phyloP scores from a whole-genome alignment of 2,797 vertebrate genomes.

The Poeciliopsis presidionis region DNA sequence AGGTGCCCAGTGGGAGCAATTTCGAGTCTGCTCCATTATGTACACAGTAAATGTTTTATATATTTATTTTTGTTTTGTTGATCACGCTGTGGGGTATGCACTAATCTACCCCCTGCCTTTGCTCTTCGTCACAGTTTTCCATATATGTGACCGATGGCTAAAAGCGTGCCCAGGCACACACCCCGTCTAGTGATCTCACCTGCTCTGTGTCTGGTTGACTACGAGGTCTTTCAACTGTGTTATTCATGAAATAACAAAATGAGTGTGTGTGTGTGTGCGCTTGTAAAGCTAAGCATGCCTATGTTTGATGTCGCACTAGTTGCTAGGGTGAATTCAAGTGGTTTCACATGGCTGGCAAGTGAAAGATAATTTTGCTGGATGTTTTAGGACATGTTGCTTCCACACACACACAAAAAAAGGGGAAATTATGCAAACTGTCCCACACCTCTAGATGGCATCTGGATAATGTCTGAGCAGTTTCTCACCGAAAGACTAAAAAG shows the following conservation, averaged over 20 bases:
- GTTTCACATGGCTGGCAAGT: slow-evolving; percentile 52
- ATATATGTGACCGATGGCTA: slow-evolving; percentile 27
- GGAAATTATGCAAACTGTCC: slow-evolving; percentile 18
- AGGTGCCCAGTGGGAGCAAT: slow-evolving; percentile 35
- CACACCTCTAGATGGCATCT: slow-evolving; percentile 24
- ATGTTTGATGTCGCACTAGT: slow-evolving; percentile 24
- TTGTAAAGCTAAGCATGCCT: slow-evolving; percentile 22
- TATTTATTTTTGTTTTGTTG: slow-evolving; percentile 40
- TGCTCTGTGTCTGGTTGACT: slow-evolving; percentile 50
- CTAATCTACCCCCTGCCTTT: slow-evolving; percentile 69
- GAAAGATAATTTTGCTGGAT: slow-evolving; percentile 46
- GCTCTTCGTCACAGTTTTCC: slow-evolving; percentile 39
- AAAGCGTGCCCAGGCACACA: slow-evolving; percentile 35
- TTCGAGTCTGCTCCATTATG: slow-evolving; percentile 46
- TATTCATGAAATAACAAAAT: slow-evolving; percentile 50
- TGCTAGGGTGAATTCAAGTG: slow-evolving; percentile 64
- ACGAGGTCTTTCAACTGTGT: slow-evolving; percentile 37
- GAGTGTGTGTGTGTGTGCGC: slow-evolving; percentile 3
- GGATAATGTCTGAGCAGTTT: slow-evolving; percentile 47
- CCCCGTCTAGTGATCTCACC: slow-evolving; percentile 43
- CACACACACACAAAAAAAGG: slow-evolving; percentile 16
- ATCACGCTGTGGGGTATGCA: slow-evolving; percentile 42
- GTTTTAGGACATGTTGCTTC: slow-evolving; percentile 29
- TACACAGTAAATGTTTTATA: slow-evolving; percentile 38
- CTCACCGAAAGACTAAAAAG: slow-evolving; percentile 33